Base-by-base conservation (phyloP, 2,888 invertebrate genomes). In the Chrysodeixis includens region DNA sequence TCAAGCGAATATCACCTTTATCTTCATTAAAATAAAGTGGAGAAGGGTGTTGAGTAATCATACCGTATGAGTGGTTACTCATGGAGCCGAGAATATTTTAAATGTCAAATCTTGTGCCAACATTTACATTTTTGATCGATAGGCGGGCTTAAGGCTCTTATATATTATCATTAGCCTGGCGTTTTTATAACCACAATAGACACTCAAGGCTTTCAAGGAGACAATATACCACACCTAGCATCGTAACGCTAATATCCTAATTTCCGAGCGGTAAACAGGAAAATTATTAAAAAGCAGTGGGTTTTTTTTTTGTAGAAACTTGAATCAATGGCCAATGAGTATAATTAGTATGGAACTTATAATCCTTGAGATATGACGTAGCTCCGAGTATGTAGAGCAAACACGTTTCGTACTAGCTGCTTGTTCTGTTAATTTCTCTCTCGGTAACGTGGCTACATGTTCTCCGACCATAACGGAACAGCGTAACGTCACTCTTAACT, bases 371-470 rank as follows among this genome's bases (percentile, higher is more conserved):
- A 18, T n/a, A 32, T 10, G 18, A 2, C 20, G 22, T 22, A 32
- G 26, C 6, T 6, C 26, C 44, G 46, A 22, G 46, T 56, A n/a
- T 40, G 7, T 8, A 54, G 12, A 51, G 5, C 51, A 30, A 59
- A 54, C 62, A 54, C 22, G 56, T 66, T 62, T 30, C 56, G 40
- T 76, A 59, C 66, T 66, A 52, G 56, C 44, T 20, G 55, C 32
- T 54, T 58, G 62, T 61, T 65, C 61, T 63, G 69, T 57, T 69
- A 67, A 74, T 78, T 81, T 81, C 74, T 71, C 64, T 81, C 74
- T 81, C 75, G 69, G 57, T 30, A 53, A 18, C 9, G 44, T 60
- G 61, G 57, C 58, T 26, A 73, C 62, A 77, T 66, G 73, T 62
- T 74, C 58, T 35, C 55, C 74, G 58, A 66, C 66, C 62, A 44